phyloP scores from a whole-genome alignment of 53 echinoderm and acorn worm genomes.

The Holothuria leucospilota region DNA sequence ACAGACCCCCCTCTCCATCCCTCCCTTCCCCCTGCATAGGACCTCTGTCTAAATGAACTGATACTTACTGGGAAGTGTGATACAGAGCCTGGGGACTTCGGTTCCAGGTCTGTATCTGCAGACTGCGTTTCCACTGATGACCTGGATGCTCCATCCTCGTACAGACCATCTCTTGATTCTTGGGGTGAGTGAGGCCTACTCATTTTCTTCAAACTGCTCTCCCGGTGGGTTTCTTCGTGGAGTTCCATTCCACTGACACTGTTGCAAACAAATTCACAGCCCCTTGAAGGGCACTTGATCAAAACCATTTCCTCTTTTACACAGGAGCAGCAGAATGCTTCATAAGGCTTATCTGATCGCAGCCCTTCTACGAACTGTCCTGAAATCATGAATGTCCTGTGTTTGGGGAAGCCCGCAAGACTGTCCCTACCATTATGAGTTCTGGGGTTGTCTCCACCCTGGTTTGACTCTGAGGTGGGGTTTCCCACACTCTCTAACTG shows the following conservation, averaged over 20 bases:
- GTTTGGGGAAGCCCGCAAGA: not conserved
- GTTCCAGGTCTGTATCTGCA: conserved; percentile 85
- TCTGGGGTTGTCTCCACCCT: not conserved
- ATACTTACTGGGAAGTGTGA: conserved; percentile 37
- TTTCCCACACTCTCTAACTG: conserved; percentile 2
- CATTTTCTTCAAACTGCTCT: conserved; percentile 11
- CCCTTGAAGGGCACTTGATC: conserved; percentile 73
- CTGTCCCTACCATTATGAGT: not conserved
- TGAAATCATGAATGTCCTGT: conserved; percentile 38
- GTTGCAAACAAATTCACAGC: conserved; percentile 95
- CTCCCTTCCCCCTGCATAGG: too few species aligned
- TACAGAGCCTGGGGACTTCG: conserved; percentile 41
- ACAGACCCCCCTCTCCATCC: too few species aligned
- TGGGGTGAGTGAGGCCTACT: conserved; percentile 8
- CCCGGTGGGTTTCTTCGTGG: conserved; percentile 67
- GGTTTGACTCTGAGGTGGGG: not conserved
- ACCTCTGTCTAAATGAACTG: too few species aligned
- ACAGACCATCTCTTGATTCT: conserved; percentile 5
- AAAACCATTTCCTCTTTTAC: conserved; percentile 73
- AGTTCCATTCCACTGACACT: conserved; percentile 86
- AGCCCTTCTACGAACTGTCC: conserved; percentile 16
- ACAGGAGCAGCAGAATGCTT: conserved; percentile 83
- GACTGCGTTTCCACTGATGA: conserved; percentile 97
- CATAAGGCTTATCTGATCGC: conserved; percentile 53
- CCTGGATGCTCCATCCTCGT: conserved; percentile 74